Percentiles rank a stretch among this genome's conserved stretches.
phyloP scores from a whole-genome alignment of 2,888 invertebrate genomes.

The Drosophila kambysellisi region DNA sequence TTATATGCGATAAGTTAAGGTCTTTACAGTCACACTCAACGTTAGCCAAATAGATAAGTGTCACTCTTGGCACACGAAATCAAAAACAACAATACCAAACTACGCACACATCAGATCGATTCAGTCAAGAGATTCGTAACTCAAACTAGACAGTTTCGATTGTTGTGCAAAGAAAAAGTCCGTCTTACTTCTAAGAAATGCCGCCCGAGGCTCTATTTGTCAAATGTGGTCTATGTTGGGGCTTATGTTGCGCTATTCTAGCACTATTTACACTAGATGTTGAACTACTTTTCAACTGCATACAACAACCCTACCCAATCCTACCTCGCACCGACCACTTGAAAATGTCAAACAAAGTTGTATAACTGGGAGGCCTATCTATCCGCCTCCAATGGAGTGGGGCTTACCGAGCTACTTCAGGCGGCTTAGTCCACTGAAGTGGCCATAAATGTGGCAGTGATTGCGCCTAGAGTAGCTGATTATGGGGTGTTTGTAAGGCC shows the following conservation, averaged over 20 bases:
- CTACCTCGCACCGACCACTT: constrained; percentile 45
- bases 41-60: constrained; percentile 71
- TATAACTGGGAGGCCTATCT: constrained; percentile 62
- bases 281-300: constrained; percentile 64
- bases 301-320: constrained; percentile 12
- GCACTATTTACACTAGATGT: constrained; percentile 65
- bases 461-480: constrained; percentile 63
- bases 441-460: constrained; percentile 66
- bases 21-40: constrained; percentile 21
- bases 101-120: constrained; percentile 24
- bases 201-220: constrained; percentile 48
- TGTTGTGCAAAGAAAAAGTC: constrained; percentile 59
- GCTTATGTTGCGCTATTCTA: constrained; percentile 24
- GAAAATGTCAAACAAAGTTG: constrained; percentile 69
- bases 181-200: constrained; percentile 56
- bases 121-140: constrained; percentile 30
- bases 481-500: constrained; percentile 40
- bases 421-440: constrained; percentile 56
- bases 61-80: constrained; percentile 58
- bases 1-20: constrained; percentile 69
- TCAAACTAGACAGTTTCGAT: constrained; percentile 55
- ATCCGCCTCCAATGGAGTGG: constrained; percentile 4
- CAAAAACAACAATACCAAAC: constrained; percentile 26
- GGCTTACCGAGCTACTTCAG: constrained; percentile 45
- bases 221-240: constrained; percentile 21